phyloP scores from a whole-genome alignment of 1,140 invertebrate species.

The Andricus grossulariae region DNA sequence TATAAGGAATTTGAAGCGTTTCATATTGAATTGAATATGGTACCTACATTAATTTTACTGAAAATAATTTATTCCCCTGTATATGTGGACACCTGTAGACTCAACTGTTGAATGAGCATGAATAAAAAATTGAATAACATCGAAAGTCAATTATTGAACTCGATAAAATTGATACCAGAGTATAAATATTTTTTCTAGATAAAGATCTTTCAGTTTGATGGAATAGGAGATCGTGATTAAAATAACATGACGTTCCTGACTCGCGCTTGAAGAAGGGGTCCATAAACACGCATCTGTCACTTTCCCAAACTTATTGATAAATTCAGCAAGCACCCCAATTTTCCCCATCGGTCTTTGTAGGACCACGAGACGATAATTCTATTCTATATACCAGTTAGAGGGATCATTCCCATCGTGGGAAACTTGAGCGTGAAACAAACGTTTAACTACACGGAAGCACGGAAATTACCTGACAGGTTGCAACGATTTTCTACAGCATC shows the following conservation, averaged over 20 bases:
- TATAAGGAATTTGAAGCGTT: no score
- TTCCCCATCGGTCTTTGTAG: slow-evolving; percentile 17
- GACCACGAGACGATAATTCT: slow-evolving; percentile 30
- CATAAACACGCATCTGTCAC: slow-evolving; percentile 37
- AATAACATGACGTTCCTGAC: neutral
- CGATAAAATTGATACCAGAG: no score
- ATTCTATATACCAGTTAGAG: neutral
- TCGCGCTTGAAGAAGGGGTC: neutral
- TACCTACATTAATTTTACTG: no score
- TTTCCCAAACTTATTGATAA: slow-evolving; percentile 46
- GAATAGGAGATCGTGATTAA: neutral
- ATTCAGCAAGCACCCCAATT: slow-evolving; percentile 30
- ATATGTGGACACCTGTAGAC: no score
- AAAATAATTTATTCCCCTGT: no score
- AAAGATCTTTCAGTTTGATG: slow-evolving; percentile 1
- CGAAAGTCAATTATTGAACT: no score
- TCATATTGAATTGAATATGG: no score
- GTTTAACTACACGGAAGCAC: slow-evolving; percentile 15
- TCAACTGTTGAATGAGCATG: no score
- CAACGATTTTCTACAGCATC: neutral
- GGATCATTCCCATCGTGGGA: slow-evolving; percentile 20
- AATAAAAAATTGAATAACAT: no score
- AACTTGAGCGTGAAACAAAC: slow-evolving; percentile 17
- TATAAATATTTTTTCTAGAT: slow-evolving; percentile 5
- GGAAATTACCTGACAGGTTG: neutral